Base-by-base conservation (phyloP, 2,888 invertebrate species). In the Hypselothyrea guttata region DNA sequence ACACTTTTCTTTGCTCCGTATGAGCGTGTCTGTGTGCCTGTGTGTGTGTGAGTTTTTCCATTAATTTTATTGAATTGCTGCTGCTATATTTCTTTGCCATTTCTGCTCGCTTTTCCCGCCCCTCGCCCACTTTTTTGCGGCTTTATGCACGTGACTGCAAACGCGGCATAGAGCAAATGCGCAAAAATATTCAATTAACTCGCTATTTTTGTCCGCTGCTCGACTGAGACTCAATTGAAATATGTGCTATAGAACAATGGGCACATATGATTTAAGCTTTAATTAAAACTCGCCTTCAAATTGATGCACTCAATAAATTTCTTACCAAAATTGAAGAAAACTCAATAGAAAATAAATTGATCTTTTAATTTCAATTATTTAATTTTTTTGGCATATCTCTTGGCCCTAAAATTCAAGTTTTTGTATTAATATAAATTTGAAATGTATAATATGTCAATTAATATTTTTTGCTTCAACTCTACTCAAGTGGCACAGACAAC, bases 21-120 rank as follows among this genome's bases (percentile, higher is more conserved):
- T 12, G 15, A 11, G 7, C 11, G 37, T 18, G 12, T 35, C 12
- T 51, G 22, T n/a, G 31, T 15, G 28, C 33, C 15, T 28, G 11
- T 40, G 12, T 27, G 13, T 42, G 15, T 44, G 48, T 48, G 47
- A 48, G 30, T 53, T 58, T 45, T 42, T 55, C 51, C 64, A 81
- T 65, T 73, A 62, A 81, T 65, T 81, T 63, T 63, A 62, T 65
- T 76, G 67, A 75, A 67, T 71, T 63, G 82, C 58, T 40, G 42
- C 45, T 56, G 49, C 46, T 40, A 46, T 33, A 28, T 51, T 55
- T 35, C 53, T 44, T 33, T 31, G n/a, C 16, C 18, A 46, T 45
- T 51, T 52, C 51, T 27, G n/a, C n/a, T 28, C 30, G 8, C 38
- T 28, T 18, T 44, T 53, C 28, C 42, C 11, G 33, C 7, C 41